Percentiles rank a stretch among this genome's conserved stretches.
Evolutionary conservation across 92 coral and sea anemone species (phyloP).

Genomic region (Bergia puertoricense): DNA sequence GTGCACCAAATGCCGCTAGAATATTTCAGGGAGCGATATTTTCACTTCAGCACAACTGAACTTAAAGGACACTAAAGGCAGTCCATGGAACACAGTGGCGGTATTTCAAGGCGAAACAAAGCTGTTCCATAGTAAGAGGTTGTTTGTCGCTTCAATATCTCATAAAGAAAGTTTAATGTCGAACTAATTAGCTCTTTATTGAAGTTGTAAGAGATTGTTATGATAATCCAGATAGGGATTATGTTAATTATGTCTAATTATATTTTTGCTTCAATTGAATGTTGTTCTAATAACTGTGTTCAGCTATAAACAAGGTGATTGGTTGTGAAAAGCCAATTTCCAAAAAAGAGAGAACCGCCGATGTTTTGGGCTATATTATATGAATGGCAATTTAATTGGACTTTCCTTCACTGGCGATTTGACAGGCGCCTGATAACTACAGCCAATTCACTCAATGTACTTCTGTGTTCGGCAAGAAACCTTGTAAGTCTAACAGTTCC

Average conservation of each 20-base stretch:
- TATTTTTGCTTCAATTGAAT: conserved; percentile 81
- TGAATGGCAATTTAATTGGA: conserved; percentile 73
- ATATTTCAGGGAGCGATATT: not conserved
- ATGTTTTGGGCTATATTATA: conserved; percentile 49
- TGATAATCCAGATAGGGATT: conserved; percentile 98
- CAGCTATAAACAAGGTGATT: conserved; percentile 72
- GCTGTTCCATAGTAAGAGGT: not conserved
- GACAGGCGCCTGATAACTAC: conserved; percentile 29
- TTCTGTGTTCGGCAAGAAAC: not conserved
- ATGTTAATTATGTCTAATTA: conserved; percentile 93
- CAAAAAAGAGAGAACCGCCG: conserved; percentile 66
- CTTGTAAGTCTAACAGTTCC: not conserved
- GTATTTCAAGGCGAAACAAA: conserved; percentile 9
- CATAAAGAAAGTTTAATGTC: conserved; percentile 87
- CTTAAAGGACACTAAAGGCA: conserved; percentile 12
- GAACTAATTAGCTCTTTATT: conserved; percentile 99
- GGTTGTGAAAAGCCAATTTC: conserved; percentile 74
- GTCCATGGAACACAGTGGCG: conserved; percentile 29
- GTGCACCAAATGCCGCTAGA: conserved; percentile 50
- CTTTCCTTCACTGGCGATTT: conserved; percentile 30
- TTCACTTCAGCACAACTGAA: not conserved
- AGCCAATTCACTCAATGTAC: not conserved
- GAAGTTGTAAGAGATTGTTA: conserved; percentile 99
- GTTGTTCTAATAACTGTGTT: conserved; percentile 87
- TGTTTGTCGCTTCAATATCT: conserved; percentile 59